phyloP scores from a whole-genome alignment of 2,888 invertebrate genomes.

The Xanthostigma xanthostigma region DNA sequence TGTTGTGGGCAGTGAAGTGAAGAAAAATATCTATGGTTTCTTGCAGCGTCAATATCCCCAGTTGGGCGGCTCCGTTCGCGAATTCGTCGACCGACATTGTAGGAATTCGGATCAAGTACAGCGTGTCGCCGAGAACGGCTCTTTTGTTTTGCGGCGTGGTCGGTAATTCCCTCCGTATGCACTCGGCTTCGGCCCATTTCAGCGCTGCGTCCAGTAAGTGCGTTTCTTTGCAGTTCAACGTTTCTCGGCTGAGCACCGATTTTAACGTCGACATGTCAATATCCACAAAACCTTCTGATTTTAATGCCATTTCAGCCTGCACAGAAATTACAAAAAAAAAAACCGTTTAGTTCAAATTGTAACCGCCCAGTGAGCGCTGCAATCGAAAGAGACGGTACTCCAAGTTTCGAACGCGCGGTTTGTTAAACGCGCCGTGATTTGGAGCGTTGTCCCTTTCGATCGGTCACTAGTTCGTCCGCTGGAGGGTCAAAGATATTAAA shows the following conservation, averaged over 20 bases:
- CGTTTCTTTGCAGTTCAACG: conserved; percentile 88
- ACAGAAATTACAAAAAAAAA: conserved; percentile 12
- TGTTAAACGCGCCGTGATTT: too few species aligned
- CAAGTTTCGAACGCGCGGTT: too few species aligned
- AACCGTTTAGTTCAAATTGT: neutral
- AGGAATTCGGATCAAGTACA: conserved; percentile 82
- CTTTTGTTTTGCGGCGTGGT: conserved; percentile 66
- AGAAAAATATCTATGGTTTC: conserved; percentile 93
- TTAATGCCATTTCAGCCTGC: conserved; percentile 90
- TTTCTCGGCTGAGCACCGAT: conserved; percentile 82
- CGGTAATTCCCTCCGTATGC: conserved; percentile 68
- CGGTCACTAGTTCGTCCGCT: too few species aligned
- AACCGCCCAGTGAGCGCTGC: too few species aligned
- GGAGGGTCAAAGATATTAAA: too few species aligned
- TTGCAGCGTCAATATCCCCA: conserved; percentile 78
- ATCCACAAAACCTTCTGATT: conserved; percentile 90
- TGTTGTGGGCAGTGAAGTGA: conserved; percentile 80
- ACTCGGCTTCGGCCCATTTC: conserved; percentile 88
- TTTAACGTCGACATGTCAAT: conserved; percentile 88
- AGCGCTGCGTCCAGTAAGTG: conserved; percentile 81
- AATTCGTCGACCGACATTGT: conserved; percentile 90
- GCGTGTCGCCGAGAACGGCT: conserved; percentile 56
- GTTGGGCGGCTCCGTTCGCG: conserved; percentile 88
- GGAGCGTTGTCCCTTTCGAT: too few species aligned
- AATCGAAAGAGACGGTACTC: too few species aligned